Evolutionary conservation across 2,113 vertebrate genomes (phyloP).

Genomic region (Polyodon spathula): DNA sequence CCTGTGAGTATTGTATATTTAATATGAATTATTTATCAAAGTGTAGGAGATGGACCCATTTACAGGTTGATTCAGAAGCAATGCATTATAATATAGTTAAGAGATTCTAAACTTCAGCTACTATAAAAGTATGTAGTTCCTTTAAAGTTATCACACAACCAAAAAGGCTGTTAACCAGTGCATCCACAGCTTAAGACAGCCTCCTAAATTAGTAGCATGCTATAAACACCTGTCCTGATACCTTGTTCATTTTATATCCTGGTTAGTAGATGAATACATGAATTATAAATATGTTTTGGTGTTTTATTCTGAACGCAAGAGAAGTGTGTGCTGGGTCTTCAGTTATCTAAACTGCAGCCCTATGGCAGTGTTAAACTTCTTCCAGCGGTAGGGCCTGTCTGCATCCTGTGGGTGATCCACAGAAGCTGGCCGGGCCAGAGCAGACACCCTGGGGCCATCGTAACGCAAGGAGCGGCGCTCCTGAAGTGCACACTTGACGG

Average conservation of each 20-base stretch:
- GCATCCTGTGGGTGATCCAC: neutral
- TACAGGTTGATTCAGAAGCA: too few species aligned
- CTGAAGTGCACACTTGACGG: neutral
- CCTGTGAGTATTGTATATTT: too few species aligned
- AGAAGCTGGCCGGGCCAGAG: neutral
- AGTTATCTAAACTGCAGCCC: neutral
- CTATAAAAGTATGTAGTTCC: too few species aligned
- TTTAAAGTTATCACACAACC: neutral
- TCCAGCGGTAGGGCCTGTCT: neutral
- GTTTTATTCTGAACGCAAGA: neutral
- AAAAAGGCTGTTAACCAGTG: neutral
- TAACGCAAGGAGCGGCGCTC: neutral
- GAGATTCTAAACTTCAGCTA: too few species aligned
- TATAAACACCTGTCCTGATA: neutral
- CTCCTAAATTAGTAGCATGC: neutral
- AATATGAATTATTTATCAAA: too few species aligned
- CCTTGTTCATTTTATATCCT: neutral
- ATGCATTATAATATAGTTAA: too few species aligned
- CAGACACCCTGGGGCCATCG: neutral
- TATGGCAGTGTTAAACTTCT: neutral
- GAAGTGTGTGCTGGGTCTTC: neutral
- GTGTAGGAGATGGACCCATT: too few species aligned
- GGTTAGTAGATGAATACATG: neutral
- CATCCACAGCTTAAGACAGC: neutral
- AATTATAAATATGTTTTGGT: neutral